Base-by-base conservation (phyloP, 2,113 vertebrate genomes). In the Sylvicapra grimmia region DNA sequence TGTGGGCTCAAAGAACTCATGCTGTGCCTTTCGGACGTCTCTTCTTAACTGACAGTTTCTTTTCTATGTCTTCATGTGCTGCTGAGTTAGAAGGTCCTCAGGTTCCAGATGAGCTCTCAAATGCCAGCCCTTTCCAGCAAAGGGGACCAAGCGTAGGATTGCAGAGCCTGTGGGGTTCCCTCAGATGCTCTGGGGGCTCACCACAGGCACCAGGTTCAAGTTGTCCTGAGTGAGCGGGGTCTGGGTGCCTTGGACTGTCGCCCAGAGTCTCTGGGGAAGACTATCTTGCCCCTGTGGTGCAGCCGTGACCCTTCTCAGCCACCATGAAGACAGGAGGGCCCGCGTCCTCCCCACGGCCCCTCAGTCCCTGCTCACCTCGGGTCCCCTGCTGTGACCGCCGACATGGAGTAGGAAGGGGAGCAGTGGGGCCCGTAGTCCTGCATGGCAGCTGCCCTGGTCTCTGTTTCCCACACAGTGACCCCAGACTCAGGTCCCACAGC, bases 101-200 rank as follows among this genome's bases (percentile, higher is more conserved):
- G 27, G n/a, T 27, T 29, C 47, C 11, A 19, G 51, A 21, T 2
- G 9, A 2, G 16, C 33, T 47, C 40, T 25, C 23, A 1, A 5
- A 2, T 6, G 19, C 51, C 1, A 19, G 6, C 11, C 56, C 44
- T 14, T 33, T 12, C 68, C 13, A 2, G 33, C 3, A 44, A 49
- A 51, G 49, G 29, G 44, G 27, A 18, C 4, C 0, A 21, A 40
- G 47, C 0, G 2, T 8, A 7, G 59, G 21, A 18, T 4, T 4
- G 6, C 25, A 18, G 85, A 36, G 21, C 40, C 40, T 29, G 68
- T 2, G 21, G 25, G 19, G 5, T 7, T 59, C 47, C 33, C 47
- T 44, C 15, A 1, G 33, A 31, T 0, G 6, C 16, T 4, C 1
- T 12, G n/a, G 1, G 31, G 33, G 16, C 59, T 51, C 4, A 8